Evolutionary conservation across 2,797 vertebrate genomes (phyloP).

Genomic region (Ara ararauna): DNA sequence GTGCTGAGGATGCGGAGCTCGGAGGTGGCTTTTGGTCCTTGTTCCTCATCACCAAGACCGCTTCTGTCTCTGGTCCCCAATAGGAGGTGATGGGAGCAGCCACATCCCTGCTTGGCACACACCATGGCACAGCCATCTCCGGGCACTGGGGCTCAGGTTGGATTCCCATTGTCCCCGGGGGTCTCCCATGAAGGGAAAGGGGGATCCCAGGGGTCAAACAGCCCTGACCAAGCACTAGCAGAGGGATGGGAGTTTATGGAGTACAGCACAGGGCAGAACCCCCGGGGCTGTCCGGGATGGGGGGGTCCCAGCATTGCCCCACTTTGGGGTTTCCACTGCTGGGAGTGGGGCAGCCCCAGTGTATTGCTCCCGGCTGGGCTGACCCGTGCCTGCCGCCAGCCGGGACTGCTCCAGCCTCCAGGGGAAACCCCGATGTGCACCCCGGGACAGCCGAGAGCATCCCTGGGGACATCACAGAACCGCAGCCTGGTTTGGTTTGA

Average conservation of each 20-base stretch:
- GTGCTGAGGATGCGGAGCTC: fast-evolving
- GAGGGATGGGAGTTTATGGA: not conserved
- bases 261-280: not conserved
- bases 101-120: not conserved
- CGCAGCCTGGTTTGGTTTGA: not conserved
- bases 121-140: fast-evolving
- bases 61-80: not conserved
- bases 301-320: not conserved
- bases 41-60: fast-evolving
- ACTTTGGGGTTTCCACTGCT: not conserved
- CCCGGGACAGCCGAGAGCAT: not conserved
- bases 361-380: not conserved
- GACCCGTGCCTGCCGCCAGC: not conserved
- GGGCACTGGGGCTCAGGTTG: not conserved
- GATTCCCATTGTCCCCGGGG: not conserved
- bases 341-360: not conserved
- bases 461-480: not conserved
- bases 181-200: not conserved
- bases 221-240: not conserved
- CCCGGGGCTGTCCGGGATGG: not conserved
- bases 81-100: fast-evolving
- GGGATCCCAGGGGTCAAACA: not conserved
- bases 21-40: not conserved
- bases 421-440: not conserved
- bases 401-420: not conserved